These are phyloP conservation scores for Rhabdomys dilectus DNA, from an alignment of 2,113 vertebrate genomes.

Conservation along the genomic window DNA sequence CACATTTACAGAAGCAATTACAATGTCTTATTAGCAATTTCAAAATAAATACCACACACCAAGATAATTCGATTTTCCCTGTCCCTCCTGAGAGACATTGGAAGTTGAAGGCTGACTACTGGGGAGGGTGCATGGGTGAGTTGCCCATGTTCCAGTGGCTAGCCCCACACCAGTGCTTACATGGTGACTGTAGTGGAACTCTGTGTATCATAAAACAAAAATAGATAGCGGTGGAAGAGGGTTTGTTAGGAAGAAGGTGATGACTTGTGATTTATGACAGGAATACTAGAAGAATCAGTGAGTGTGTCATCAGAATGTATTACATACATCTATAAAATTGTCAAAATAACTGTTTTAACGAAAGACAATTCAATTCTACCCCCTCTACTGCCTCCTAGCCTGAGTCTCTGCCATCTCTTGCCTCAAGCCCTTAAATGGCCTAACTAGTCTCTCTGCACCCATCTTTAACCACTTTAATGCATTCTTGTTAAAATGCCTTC, in stretches of 20 bases:
- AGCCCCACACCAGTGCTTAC: too few species aligned
- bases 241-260: not conserved
- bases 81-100: not conserved
- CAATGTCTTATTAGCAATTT: not conserved
- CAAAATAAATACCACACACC: constrained; percentile 17
- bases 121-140: not conserved
- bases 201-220: not conserved
- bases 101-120: not conserved
- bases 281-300: not conserved
- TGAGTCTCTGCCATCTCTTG: not conserved
- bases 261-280: not conserved
- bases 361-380: not conserved
- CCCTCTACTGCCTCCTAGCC: not conserved
- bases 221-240: too few species aligned
- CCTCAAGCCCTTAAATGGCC: not conserved
- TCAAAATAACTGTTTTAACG: not conserved
- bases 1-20: not conserved
- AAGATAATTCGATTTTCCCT: not conserved
- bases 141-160: not conserved
- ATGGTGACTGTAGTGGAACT: not conserved
- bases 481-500: not conserved
- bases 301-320: not conserved
- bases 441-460: not conserved
- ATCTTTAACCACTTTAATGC: not conserved
- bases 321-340: not conserved